Evolutionary conservation across 2,797 vertebrate genomes (phyloP).

Genomic region (Onychomys leucogaster): DNA sequence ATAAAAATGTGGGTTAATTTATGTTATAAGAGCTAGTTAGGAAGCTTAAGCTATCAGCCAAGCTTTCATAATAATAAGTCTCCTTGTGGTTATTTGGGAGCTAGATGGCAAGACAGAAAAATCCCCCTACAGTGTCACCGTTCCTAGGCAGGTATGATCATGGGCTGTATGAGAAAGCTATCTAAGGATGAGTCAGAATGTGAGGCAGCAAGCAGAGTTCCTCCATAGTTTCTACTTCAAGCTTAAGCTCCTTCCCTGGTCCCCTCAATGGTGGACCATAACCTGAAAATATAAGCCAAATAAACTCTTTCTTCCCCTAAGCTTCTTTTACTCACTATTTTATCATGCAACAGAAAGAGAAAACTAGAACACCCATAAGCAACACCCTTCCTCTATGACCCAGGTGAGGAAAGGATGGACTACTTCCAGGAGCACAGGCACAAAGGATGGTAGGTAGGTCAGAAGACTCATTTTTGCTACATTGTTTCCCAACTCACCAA

Average conservation of each 20-base stretch:
- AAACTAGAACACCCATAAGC: neutral
- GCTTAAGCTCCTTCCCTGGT: neutral
- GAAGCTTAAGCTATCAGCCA: neutral
- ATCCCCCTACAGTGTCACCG: neutral
- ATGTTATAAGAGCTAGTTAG: neutral
- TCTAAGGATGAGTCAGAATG: too few relatives aligned
- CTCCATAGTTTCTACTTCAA: neutral
- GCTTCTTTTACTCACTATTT: neutral
- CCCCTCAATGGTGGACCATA: neutral
- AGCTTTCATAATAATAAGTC: neutral
- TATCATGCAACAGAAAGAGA: neutral
- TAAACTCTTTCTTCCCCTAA: neutral
- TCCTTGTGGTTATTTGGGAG: neutral
- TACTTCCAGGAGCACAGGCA: neutral
- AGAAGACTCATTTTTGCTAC: neutral
- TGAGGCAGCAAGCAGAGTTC: neutral
- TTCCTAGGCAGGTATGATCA: neutral
- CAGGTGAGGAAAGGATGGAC: neutral
- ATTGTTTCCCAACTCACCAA: constrained; percentile 17
- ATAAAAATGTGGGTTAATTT: neutral
- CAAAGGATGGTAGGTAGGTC: neutral
- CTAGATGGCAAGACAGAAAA: neutral
- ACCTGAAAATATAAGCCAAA: neutral
- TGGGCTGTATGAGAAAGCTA: neutral
- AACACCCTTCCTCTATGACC: neutral